Evolutionary conservation across 2,888 invertebrate species (phyloP).

Genomic region (Pardosa pseudoannulata): DNA sequence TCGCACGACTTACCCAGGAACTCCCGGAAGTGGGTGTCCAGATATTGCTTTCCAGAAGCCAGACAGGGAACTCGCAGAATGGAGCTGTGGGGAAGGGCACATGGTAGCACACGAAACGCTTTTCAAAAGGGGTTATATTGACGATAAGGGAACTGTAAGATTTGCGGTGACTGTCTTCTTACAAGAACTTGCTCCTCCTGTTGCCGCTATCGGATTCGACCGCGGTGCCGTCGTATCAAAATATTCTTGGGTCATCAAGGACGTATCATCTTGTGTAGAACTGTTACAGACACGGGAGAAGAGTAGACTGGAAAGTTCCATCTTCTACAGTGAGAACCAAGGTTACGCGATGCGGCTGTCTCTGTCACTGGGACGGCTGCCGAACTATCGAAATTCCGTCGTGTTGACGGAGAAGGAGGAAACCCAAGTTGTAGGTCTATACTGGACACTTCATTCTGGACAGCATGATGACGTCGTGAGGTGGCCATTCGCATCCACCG

Average conservation of each 20-base stretch:
- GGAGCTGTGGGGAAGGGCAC: conserved; percentile 71
- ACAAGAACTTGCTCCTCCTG: conserved; percentile 37
- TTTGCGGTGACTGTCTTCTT: conserved; percentile 51
- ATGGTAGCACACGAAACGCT: conserved; percentile 64
- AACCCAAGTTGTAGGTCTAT: conserved; percentile 38
- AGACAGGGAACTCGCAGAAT: conserved; percentile 65
- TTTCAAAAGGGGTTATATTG: background rate
- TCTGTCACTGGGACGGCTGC: conserved; percentile 26
- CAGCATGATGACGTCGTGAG: conserved; percentile 37
- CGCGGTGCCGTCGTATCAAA: conserved; percentile 26
- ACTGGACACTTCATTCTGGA: conserved; percentile 50
- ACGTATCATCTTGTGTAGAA: background rate
- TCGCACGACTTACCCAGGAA: conserved; percentile 54
- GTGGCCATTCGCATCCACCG: conserved; percentile 57
- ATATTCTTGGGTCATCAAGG: conserved; percentile 60
- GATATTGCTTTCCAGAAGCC: conserved; percentile 62
- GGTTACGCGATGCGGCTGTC: conserved; percentile 63
- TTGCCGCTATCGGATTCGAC: conserved; percentile 34
- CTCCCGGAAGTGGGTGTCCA: conserved; percentile 56
- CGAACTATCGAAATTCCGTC: conserved; percentile 24
- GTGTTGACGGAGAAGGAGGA: conserved; percentile 3
- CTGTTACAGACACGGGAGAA: conserved; percentile 45
- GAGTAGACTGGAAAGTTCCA: conserved; percentile 45
- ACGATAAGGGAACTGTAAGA: conserved; percentile 18
- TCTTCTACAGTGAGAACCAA: conserved; percentile 62